Conservation (phyloP, 53 echinoderm and acorn worm species). For the Actinopyga echinites region DNA sequence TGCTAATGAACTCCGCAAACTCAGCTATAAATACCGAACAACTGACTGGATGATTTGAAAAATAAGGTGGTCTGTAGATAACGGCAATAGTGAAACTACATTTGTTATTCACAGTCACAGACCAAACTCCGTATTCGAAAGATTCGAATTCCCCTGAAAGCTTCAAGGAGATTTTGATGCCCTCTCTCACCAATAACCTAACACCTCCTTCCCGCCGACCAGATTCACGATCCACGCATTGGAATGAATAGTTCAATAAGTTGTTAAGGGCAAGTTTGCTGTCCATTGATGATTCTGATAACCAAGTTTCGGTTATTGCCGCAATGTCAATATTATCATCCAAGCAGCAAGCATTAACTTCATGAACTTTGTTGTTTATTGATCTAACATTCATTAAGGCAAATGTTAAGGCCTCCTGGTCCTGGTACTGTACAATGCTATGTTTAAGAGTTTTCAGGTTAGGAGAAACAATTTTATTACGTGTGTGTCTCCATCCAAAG, state of each 20-base stretch:
- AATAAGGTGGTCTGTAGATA: background rate
- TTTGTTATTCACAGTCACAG: background rate
- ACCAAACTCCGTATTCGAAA: conserved; percentile 5
- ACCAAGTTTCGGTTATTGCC: background rate
- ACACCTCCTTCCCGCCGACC: background rate
- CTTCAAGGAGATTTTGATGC: background rate
- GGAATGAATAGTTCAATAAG: background rate
- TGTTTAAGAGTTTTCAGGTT: background rate
- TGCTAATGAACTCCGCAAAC: background rate
- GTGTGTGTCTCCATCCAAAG: background rate
- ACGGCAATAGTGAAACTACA: background rate
- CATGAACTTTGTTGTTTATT: conserved; percentile 5
- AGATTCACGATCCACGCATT: background rate
- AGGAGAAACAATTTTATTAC: background rate
- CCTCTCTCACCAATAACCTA: background rate
- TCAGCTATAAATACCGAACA: background rate
- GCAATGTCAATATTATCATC: conserved; percentile 1
- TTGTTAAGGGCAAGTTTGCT: conserved; percentile 8
- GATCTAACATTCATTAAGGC: conserved; percentile 6
- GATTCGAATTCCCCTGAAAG: conserved; percentile 4
- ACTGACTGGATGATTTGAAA: background rate
- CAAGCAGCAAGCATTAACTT: background rate
- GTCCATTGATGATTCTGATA: background rate
- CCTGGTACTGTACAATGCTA: background rate
- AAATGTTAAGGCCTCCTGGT: background rate